Evolutionary conservation across 2,113 vertebrate genomes (phyloP).

Genomic region (Ageneiosus marmoratus): DNA sequence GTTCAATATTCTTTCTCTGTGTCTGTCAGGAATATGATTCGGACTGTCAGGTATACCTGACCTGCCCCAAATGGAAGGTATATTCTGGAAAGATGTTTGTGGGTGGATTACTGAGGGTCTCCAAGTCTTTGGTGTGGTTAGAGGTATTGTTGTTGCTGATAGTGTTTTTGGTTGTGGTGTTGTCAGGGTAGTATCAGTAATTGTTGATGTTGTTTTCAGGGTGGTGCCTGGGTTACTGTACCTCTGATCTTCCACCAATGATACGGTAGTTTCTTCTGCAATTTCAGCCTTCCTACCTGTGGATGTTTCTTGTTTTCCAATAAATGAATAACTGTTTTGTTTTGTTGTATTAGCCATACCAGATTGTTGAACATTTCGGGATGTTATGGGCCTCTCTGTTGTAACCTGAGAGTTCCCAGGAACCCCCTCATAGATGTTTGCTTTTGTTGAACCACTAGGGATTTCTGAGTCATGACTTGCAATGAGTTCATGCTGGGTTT

Average conservation of each 20-base stretch:
- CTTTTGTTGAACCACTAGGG: not conserved
- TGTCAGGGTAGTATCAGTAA: slow-evolving; percentile 10
- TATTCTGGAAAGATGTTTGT: slow-evolving; percentile 27
- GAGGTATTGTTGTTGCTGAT: not conserved
- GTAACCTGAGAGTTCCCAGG: slow-evolving; percentile 37
- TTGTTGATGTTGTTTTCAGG: not conserved
- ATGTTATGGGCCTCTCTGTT: slow-evolving; percentile 18
- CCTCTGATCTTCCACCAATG: slow-evolving; percentile 42
- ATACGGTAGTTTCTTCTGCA: slow-evolving; percentile 53
- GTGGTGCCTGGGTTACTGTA: not conserved
- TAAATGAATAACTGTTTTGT: slow-evolving; percentile 42
- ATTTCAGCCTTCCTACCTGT: slow-evolving; percentile 64
- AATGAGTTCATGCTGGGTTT: slow-evolving; percentile 4
- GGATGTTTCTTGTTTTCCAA: slow-evolving; percentile 42
- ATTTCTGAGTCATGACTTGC: slow-evolving; percentile 39
- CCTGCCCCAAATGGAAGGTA: slow-evolving; percentile 27
- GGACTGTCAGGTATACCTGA: slow-evolving; percentile 50
- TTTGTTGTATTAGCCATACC: slow-evolving; percentile 46
- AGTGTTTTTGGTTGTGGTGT: not conserved
- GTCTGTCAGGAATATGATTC: slow-evolving; percentile 67
- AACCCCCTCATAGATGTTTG: slow-evolving; percentile 23
- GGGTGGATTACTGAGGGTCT: slow-evolving; percentile 34
- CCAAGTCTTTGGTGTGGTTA: not conserved
- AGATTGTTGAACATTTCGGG: slow-evolving; percentile 50
- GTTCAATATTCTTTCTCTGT: slow-evolving; percentile 48